These are phyloP conservation scores for Phaedon cochleariae DNA, from an alignment of 2,888 invertebrate genomes.

Conservation along the genomic window DNA sequence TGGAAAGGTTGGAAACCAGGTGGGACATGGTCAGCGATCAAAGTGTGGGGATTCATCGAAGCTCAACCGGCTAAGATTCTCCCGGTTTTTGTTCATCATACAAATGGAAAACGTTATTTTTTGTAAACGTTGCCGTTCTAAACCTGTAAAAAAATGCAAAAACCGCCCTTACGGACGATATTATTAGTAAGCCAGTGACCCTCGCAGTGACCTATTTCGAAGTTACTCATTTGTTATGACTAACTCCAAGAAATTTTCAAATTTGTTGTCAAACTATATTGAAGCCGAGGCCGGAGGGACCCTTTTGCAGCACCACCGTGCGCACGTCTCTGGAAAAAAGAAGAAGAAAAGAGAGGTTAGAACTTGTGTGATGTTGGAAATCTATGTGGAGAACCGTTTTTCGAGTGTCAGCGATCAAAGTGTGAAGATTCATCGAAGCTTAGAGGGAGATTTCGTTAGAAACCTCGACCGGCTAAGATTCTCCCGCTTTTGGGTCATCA, in stretches of 20 bases:
- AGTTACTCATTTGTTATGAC: too few relatives aligned
- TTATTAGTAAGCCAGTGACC: too few relatives aligned
- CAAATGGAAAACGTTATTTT: too few relatives aligned
- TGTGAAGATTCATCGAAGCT: constrained; percentile 55
- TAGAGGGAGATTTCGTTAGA: constrained; percentile 47
- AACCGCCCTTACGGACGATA: too few relatives aligned
- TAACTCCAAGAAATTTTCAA: too few relatives aligned
- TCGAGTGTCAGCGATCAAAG: constrained; percentile 60
- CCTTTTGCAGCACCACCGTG: constrained; percentile 88
- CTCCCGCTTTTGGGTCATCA: constrained; percentile 47
- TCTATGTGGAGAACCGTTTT: not conserved
- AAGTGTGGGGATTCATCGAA: constrained; percentile 58
- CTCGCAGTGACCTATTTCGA: too few relatives aligned
- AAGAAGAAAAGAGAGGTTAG: constrained; percentile 7
- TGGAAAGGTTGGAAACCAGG: too few relatives aligned
- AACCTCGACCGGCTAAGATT: constrained; percentile 41
- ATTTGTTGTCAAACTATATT: too few relatives aligned
- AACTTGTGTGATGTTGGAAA: not conserved
- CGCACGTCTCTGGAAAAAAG: constrained; percentile 75
- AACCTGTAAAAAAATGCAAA: too few relatives aligned
- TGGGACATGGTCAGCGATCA: constrained; percentile 64
- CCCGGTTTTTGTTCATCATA: constrained; percentile 46
- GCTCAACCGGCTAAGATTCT: constrained; percentile 43
- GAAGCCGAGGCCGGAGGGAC: constrained; percentile 94
- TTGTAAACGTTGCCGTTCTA: too few relatives aligned